phyloP scores from a whole-genome alignment of 2,113 vertebrate species.

The Chaenocephalus aceratus region DNA sequence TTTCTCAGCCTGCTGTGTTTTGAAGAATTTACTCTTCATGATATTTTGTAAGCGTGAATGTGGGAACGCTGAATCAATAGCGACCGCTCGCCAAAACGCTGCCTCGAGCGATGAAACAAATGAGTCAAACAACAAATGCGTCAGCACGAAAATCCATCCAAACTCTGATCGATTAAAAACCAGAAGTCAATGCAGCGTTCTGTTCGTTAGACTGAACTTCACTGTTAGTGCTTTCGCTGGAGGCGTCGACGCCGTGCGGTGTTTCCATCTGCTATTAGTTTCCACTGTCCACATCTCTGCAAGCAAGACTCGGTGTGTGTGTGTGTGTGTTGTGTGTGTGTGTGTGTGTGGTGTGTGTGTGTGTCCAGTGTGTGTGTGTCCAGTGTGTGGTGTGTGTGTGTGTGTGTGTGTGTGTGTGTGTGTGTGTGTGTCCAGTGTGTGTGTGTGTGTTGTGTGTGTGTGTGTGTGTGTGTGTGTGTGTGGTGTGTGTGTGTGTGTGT shows the following conservation, averaged over 20 bases:
- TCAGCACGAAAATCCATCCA: conserved; percentile 29
- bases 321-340: no score
- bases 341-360: no score
- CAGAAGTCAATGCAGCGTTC: conserved; percentile 12
- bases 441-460: no score
- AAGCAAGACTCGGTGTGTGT: background rate
- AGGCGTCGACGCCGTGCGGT: no score
- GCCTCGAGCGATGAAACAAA: conserved; percentile 22
- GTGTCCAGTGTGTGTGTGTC: no score
- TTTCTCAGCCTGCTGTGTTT: conserved; percentile 2
- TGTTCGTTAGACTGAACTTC: background rate
- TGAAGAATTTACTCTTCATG: conserved; percentile 26
- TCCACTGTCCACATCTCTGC: background rate
- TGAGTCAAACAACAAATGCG: conserved; percentile 31
- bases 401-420: no score
- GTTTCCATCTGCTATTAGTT: background rate
- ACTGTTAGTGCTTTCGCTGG: background rate
- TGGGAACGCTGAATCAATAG: conserved; percentile 51
- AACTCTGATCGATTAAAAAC: conserved; percentile 10
- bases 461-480: no score
- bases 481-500: no score
- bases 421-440: no score
- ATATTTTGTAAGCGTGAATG: conserved; percentile 39
- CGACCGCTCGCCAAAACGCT: conserved; percentile 6
- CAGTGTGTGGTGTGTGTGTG: no score